These are phyloP conservation scores for Boulengeromyrus knoepffleri DNA, from an alignment of 2,113 vertebrate species.

Conservation along the genomic window DNA sequence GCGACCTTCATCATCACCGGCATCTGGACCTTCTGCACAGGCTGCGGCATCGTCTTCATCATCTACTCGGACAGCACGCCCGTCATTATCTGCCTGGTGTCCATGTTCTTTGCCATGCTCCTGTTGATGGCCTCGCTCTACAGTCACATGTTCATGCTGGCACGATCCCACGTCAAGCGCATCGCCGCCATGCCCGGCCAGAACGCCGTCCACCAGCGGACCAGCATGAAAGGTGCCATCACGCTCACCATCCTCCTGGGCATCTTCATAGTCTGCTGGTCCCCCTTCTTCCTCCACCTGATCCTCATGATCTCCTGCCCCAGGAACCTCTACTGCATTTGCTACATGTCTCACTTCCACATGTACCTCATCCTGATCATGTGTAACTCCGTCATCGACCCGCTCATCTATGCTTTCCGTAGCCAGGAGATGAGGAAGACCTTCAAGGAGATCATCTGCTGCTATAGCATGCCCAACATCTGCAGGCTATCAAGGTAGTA, in stretches of 20 bases:
- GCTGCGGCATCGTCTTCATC: slow-evolving; percentile 78
- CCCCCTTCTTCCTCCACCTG: slow-evolving; percentile 82
- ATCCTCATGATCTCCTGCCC: slow-evolving; percentile 81
- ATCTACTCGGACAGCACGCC: slow-evolving; percentile 75
- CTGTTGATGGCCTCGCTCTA: slow-evolving; percentile 78
- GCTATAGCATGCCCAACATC: slow-evolving; percentile 44
- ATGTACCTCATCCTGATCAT: slow-evolving; percentile 79
- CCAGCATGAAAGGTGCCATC: slow-evolving; percentile 74
- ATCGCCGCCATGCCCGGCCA: slow-evolving; percentile 53
- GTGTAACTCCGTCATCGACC: slow-evolving; percentile 80
- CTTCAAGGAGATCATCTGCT: slow-evolving; percentile 72
- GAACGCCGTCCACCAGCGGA: slow-evolving; percentile 62
- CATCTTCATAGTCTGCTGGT: slow-evolving; percentile 78
- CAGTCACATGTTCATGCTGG: slow-evolving; percentile 79
- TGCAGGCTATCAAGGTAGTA: slow-evolving; percentile 30
- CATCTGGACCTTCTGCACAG: slow-evolving; percentile 73
- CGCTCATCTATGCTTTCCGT: slow-evolving; percentile 78
- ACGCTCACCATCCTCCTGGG: slow-evolving; percentile 78
- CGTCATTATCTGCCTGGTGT: slow-evolving; percentile 75
- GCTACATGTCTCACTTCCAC: slow-evolving; percentile 79
- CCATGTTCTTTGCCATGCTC: slow-evolving; percentile 81
- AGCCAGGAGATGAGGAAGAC: slow-evolving; percentile 78
- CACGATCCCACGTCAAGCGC: slow-evolving; percentile 49
- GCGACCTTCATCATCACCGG: slow-evolving; percentile 59
- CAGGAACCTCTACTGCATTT: slow-evolving; percentile 70